Evolutionary conservation across 2,888 invertebrate species (phyloP), one percentile per base, ranked within the genome.

Genomic region (Cerastis rubricosa): DNA sequence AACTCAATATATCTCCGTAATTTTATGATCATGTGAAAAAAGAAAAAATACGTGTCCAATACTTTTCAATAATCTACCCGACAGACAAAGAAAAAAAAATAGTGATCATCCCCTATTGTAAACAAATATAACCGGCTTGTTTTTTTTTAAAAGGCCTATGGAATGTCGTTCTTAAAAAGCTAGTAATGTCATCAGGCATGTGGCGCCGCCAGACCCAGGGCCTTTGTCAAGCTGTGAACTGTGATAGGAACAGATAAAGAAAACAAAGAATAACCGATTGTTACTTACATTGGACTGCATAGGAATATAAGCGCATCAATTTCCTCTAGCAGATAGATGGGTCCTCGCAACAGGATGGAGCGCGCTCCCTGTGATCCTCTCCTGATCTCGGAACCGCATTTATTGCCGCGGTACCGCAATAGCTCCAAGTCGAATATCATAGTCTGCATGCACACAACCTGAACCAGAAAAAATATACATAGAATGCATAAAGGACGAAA

Each of bases 381-480:
- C 1, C 97, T 94, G 1, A 95, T 87, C 78, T 97, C 97, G 8
- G 95, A 92, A 40, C 93, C 86, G 35, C 90, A 84, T 9, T 89
- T 89, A 2, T 92, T 89, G 0, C 95, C 89, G 0, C 95, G 96
- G 79, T 97, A 97, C 19, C 98, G 97, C 83, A 98, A 94, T 71
- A 98, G 94, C 93, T 99, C 99, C 87, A 99, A 94, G 93, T 99
- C 99, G 91, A 99, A 99, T 91, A 98, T 97, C 74, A 99, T 98
- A 0, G 98, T 98, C 90, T 98, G 98, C 95, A 99, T 97, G 91
- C 98, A 98, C 75, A 97, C 97, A 47, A 98, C 97, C 98, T 98
- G 93, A 43, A 57, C 1, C n/a, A 63, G 19, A 25, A 49, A 51
- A 54, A n/a, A n/a, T 8, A 25, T 70, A 29, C 25, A 45, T 43